A percentile compares a stretch with the other conserved stretches of the same genome.
Conservation (phyloP, 92 coral and sea anemone genomes). For the Bergia puertoricense region DNA sequence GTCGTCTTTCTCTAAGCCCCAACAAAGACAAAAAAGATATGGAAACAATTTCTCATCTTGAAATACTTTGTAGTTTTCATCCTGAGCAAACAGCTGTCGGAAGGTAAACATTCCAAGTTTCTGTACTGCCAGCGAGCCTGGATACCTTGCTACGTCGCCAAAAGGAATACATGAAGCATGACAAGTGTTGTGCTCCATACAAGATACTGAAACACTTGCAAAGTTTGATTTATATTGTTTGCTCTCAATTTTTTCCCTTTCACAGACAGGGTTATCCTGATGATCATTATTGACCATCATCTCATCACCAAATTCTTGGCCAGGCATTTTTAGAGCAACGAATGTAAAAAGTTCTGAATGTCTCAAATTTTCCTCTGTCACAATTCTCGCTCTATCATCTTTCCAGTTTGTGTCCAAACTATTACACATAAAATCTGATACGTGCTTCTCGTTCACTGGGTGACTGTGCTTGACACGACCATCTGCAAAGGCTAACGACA, state of each 20-base stretch:
- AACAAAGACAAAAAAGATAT: constrained; percentile 24
- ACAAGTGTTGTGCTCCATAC: neutral
- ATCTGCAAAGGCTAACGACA: constrained; percentile 5
- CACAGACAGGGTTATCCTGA: neutral
- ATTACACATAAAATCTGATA: neutral
- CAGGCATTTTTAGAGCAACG: neutral
- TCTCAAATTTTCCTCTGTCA: neutral
- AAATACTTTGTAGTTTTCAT: constrained; percentile 17
- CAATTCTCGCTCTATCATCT: neutral
- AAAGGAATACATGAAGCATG: neutral
- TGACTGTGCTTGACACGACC: neutral
- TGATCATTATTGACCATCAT: neutral
- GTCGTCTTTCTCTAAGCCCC: constrained; percentile 1
- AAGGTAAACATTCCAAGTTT: constrained; percentile 12
- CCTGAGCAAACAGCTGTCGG: constrained; percentile 5
- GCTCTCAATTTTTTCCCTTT: neutral
- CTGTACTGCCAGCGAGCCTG: constrained; percentile 1
- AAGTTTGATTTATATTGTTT: neutral
- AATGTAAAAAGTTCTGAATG: neutral
- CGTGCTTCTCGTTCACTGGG: neutral
- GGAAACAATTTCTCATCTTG: constrained; percentile 15
- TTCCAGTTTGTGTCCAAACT: neutral
- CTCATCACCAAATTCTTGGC: neutral
- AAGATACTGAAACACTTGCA: neutral
- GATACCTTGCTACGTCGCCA: neutral